phyloP scores from a whole-genome alignment of 2,113 vertebrate species.

The Centropus unirufus region DNA sequence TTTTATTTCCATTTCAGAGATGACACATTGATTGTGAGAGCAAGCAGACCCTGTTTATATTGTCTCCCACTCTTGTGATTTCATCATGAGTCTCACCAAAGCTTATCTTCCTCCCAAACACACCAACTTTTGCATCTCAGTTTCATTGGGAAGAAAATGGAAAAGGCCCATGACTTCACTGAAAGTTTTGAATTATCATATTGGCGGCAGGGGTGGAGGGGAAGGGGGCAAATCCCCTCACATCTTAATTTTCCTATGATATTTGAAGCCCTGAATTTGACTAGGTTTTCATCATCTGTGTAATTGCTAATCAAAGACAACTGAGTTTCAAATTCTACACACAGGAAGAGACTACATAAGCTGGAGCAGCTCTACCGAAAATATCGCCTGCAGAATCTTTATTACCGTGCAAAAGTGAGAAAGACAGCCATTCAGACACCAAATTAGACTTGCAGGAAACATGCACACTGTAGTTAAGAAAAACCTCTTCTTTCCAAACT shows the following conservation, averaged over 20 bases:
- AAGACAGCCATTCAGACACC: neutral
- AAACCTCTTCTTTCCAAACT: neutral
- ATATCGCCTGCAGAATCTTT: neutral
- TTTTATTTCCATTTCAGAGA: conserved; percentile 20
- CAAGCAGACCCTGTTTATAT: neutral
- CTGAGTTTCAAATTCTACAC: neutral
- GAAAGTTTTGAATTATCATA: neutral
- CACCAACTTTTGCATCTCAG: neutral
- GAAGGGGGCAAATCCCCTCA: rapidly evolving
- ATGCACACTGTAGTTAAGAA: neutral
- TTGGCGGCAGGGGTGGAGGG: too few species aligned
- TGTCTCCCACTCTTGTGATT: neutral
- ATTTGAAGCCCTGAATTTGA: neutral
- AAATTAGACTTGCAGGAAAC: neutral
- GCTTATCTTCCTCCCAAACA: neutral
- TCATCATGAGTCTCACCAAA: neutral
- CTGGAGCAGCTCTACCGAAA: neutral
- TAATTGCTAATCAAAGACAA: neutral
- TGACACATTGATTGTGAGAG: neutral
- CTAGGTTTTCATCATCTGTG: neutral
- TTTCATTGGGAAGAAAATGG: neutral
- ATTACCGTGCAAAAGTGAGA: neutral
- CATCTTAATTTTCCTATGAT: neutral
- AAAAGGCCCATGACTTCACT: neutral
- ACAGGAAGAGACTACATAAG: neutral